Conservation (phyloP, 2,888 invertebrate genomes). For the Hyposoter didymator region DNA sequence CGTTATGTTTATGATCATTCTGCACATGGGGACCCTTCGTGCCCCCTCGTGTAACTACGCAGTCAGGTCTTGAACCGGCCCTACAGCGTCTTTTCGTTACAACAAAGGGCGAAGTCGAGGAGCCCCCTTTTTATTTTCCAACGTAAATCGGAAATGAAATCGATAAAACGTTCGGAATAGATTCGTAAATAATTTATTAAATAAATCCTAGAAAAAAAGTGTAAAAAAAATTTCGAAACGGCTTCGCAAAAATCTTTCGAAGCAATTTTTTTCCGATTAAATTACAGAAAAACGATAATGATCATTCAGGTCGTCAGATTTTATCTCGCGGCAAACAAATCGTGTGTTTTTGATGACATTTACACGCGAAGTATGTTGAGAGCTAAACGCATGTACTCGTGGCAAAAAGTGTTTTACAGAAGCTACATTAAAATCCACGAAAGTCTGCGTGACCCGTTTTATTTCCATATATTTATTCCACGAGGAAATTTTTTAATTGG, state of each 20-base stretch:
- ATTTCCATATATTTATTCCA: not conserved
- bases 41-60: conserved; percentile 6
- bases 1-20: not conserved
- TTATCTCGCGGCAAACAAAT: conserved; percentile 4
- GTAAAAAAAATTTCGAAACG: not conserved
- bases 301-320: not conserved
- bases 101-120: not conserved
- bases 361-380: not conserved
- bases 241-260: not conserved
- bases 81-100: not conserved
- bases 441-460: conserved; percentile 1
- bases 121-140: not conserved
- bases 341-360: not conserved
- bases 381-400: not conserved
- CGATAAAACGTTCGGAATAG: not conserved
- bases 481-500: not conserved
- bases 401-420: not conserved
- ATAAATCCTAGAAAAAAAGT: not conserved
- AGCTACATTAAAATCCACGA: not conserved
- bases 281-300: not conserved
- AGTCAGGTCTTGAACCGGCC: not conserved
- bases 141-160: not conserved
- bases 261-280: not conserved
- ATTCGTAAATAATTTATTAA: not conserved
- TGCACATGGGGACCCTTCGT: not conserved